These are phyloP conservation scores for Sarcophaga peregrina DNA, from an alignment of 1,140 invertebrate species.

Conservation along the genomic window DNA sequence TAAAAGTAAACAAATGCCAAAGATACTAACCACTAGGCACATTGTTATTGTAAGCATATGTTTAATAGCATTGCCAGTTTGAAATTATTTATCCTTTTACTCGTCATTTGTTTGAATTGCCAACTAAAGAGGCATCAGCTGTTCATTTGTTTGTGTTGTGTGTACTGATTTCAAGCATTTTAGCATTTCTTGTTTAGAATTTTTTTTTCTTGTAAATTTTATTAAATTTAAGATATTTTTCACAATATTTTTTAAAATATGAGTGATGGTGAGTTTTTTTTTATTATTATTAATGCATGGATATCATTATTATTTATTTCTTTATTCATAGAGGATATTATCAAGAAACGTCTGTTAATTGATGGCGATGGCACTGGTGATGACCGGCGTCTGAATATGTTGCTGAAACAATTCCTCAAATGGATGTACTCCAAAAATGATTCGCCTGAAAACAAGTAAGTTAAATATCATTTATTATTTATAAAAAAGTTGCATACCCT, in stretches of 20 bases:
- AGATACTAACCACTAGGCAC: background rate
- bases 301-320: background rate
- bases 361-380: slow-evolving; percentile 97
- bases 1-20: background rate
- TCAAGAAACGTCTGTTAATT: slow-evolving; percentile 87
- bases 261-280: slow-evolving; percentile 41
- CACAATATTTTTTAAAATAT: background rate
- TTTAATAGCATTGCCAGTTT: background rate
- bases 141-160: no score
- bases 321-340: slow-evolving; percentile 81
- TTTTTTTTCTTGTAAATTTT: background rate
- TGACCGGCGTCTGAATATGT: slow-evolving; percentile 86
- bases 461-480: background rate
- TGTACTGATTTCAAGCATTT: no score
- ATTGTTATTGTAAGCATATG: background rate
- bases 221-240: background rate
- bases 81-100: no score
- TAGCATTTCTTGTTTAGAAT: no score
- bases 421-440: slow-evolving; percentile 83
- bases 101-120: no score
- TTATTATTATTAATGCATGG: background rate
- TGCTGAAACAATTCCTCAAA: slow-evolving; percentile 89
- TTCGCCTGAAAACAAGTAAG: slow-evolving; percentile 76
- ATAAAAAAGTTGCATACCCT: background rate
- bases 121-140: no score